These are phyloP conservation scores for Pteronura brasiliensis DNA, from an alignment of 2,113 vertebrate genomes.

Conservation along the genomic window DNA sequence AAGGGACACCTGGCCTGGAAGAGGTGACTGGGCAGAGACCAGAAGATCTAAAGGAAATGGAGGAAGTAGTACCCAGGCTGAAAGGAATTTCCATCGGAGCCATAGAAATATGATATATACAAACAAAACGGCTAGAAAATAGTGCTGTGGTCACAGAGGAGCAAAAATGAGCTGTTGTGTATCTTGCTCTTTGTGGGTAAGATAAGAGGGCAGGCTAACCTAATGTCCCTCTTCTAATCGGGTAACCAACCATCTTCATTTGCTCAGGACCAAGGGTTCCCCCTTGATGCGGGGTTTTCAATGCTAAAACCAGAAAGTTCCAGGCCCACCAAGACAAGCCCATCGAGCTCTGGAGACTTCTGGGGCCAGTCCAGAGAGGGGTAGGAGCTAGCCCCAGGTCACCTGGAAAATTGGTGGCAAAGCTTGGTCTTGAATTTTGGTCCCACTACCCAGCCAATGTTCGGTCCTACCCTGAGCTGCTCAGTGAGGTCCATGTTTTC, in stretches of 20 bases:
- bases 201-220: not conserved
- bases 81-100: not conserved
- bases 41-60: not conserved
- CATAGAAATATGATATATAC: accelerated
- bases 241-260: not conserved
- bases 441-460: not conserved
- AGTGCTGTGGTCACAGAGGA: not conserved
- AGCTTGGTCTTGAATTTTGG: not conserved
- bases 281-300: not conserved
- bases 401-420: not conserved
- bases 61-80: not conserved
- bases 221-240: not conserved
- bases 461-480: not conserved
- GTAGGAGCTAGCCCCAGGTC: not conserved
- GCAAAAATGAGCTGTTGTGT: accelerated
- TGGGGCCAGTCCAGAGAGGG: not conserved
- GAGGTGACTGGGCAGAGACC: not conserved
- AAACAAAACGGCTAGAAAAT: not conserved
- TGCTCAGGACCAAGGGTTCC: not conserved
- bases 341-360: not conserved
- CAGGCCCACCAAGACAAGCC: not conserved
- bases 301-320: not conserved
- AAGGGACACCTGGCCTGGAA: not conserved
- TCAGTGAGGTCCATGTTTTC: not conserved
- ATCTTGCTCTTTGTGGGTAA: not conserved